Evolutionary conservation across 2,797 vertebrate species (phyloP).

Genomic region (Brachyalestes nurse): DNA sequence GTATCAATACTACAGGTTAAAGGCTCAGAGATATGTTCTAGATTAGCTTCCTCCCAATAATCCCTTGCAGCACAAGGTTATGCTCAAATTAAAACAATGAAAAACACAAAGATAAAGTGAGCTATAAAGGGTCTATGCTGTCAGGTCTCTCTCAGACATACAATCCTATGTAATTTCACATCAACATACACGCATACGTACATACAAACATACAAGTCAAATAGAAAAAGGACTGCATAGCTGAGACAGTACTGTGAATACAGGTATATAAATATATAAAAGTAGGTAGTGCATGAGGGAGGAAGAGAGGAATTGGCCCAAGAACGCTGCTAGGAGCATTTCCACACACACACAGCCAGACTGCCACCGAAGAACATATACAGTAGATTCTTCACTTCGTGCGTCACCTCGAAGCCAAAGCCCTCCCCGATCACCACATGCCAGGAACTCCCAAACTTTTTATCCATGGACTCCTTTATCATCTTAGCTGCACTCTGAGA

Average conservation of each 20-base stretch:
- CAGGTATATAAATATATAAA: conserved; percentile 49
- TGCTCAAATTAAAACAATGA: not conserved
- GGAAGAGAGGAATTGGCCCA: conserved; percentile 14
- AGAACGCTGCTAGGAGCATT: conserved; percentile 86
- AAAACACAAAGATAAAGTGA: conserved; percentile 29
- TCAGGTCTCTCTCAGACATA: conserved; percentile 35
- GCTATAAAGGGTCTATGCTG: conserved; percentile 31
- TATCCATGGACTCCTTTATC: conserved; percentile 99
- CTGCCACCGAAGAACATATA: conserved; percentile 98
- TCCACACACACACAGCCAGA: conserved; percentile 96
- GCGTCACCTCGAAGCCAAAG: conserved; percentile 97
- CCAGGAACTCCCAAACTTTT: conserved; percentile 98
- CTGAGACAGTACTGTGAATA: conserved; percentile 49
- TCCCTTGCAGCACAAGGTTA: conserved; percentile 9
- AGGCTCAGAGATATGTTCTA: conserved; percentile 7
- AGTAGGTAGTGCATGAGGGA: conserved; percentile 38
- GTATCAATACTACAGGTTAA: not conserved
- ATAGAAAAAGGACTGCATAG: conserved; percentile 62
- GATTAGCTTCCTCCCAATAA: not conserved
- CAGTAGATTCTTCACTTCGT: conserved; percentile 95
- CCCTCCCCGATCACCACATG: conserved; percentile 97
- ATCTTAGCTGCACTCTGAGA: conserved; percentile 88
- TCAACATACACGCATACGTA: not conserved
- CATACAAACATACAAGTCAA: conserved; percentile 42
- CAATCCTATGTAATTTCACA: conserved; percentile 25